These are phyloP conservation scores for Tetrao urogallus DNA, from an alignment of 2,113 vertebrate genomes.

Conservation along the genomic window DNA sequence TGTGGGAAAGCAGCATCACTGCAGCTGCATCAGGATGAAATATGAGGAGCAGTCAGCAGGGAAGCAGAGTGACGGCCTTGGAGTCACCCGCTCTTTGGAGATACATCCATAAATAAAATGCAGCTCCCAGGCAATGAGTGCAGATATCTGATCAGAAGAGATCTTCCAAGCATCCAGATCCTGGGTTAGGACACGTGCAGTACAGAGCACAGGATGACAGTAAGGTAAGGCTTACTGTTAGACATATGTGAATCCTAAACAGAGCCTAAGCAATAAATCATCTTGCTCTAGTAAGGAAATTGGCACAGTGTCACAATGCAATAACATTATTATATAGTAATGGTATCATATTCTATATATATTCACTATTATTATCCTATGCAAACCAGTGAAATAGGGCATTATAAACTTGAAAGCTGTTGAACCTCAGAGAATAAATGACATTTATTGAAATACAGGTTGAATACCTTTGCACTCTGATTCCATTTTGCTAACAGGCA, in stretches of 20 bases:
- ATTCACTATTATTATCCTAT: not conserved
- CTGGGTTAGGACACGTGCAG: not conserved
- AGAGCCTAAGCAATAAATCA: not conserved
- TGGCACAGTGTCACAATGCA: not conserved
- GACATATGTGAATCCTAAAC: not conserved
- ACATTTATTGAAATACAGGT: not conserved
- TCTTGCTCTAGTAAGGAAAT: not conserved
- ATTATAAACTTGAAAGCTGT: not conserved
- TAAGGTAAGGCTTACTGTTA: not conserved
- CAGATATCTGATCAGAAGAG: not conserved
- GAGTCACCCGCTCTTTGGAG: not conserved
- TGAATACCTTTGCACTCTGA: not conserved
- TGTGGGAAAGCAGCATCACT: not conserved
- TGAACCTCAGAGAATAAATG: not conserved
- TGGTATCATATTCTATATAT: no score
- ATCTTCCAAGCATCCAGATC: not conserved
- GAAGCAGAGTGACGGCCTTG: not conserved
- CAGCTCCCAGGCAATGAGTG: not conserved
- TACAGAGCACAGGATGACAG: not conserved
- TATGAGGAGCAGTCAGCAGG: not conserved
- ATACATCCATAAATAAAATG: not conserved
- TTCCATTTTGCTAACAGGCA: not conserved
- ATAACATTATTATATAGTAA: not conserved
- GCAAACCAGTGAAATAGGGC: not conserved
- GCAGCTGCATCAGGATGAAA: not conserved